phyloP scores from a whole-genome alignment of 37 sponge, comb jelly and placozoan species.

The Crambe crambe region DNA sequence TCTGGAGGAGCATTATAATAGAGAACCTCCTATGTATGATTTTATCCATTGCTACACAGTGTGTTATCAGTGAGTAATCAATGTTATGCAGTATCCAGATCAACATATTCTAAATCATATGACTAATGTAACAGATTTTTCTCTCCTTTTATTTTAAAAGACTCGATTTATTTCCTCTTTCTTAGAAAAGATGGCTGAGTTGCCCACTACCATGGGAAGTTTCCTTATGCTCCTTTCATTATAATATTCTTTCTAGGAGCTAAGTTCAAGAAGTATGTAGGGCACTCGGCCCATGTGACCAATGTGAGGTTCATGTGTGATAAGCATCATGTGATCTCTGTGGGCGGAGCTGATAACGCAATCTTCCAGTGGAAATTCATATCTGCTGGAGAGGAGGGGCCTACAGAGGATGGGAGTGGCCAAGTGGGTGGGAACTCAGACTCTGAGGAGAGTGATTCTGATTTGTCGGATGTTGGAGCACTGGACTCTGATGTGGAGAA shows the following conservation, averaged over 20 bases:
- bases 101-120: no score
- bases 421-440: constrained; percentile 51
- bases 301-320: constrained; percentile 86
- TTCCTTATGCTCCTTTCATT: no score
- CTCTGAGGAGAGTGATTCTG: constrained; percentile 85
- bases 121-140: no score
- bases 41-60: no score
- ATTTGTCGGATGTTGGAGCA: constrained; percentile 79
- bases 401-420: not conserved
- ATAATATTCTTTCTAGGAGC: no score
- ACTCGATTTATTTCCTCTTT: not conserved
- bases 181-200: not conserved
- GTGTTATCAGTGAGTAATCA: no score
- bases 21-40: no score
- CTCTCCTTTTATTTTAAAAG: not conserved
- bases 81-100: no score
- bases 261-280: constrained; percentile 89
- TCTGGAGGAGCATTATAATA: no score
- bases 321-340: constrained; percentile 75
- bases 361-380: constrained; percentile 94
- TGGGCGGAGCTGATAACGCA: constrained; percentile 94
- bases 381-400: constrained; percentile 38
- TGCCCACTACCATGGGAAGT: no score
- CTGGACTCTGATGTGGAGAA: constrained; percentile 88
- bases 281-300: constrained; percentile 98